Evolutionary conservation across 1,140 invertebrate species (phyloP), one percentile per base, ranked within the genome.

Genomic region (Temnothorax longispinosus): DNA sequence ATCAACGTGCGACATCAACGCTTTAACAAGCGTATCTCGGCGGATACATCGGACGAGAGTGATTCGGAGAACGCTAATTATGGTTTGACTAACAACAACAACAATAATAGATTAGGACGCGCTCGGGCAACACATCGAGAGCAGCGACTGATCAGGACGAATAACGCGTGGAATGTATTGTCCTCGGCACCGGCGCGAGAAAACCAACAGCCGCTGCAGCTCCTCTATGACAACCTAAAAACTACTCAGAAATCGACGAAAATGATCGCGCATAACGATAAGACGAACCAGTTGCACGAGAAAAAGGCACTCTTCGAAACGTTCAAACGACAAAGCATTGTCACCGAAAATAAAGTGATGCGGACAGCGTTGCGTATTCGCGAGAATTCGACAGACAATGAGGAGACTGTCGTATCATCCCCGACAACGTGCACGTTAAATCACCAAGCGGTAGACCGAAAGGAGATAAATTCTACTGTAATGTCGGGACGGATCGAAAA

Each of bases 1-100:
- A 93, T 93, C 10, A 94, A 96, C 77, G 95, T 96, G 67, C 94
- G 96, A 69, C 96, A 96, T 87, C 95, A 96, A 77, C 93, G 96
- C 69, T 94, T 96, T 54, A 96, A 96, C 35, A 94, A 94, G 15
- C 90, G 90, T 27, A 91, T 90, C 8, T 87, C 93, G 0, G 88
- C 91, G 0, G 94, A 95, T 32, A 94, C 94, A 0, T 95, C 95
- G 15, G 94, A 95, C 93, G 95, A 94, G 74, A 95, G 93, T 93
- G 96, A 95, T 32, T 91, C 87, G 82, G 94, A 87, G 58, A 89
- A 80, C 92, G 94, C 93, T 76, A 95, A 82, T 94, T 95, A 94
- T 94, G 93, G 95, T 74, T 92, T 95, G 93, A 95, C 96, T 2
- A 74, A 60, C 18, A 54, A 84, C 94, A 54, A 95, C 94, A 93